Conservation (phyloP, 2,113 vertebrate species). For the Crotalus helleri region DNA sequence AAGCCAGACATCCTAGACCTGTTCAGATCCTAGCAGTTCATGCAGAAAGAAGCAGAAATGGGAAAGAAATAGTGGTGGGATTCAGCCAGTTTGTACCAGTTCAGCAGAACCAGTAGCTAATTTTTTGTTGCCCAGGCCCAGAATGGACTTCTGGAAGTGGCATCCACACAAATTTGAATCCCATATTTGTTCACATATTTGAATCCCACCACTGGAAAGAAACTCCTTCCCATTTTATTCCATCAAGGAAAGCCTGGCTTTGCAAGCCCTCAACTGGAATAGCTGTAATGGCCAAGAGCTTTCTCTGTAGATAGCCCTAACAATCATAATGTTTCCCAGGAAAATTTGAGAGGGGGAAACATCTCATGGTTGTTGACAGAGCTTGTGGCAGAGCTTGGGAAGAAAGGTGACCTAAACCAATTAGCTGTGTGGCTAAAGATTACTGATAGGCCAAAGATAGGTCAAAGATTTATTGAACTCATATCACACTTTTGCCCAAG, state of each 20-base stretch:
- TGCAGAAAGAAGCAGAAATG: neutral
- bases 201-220: neutral
- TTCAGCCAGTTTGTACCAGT: no score
- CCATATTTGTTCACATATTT: no score
- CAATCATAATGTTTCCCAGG: neutral
- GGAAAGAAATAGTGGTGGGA: neutral
- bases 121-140: no score
- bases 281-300: neutral
- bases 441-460: neutral
- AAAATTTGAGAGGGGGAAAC: neutral
- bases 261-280: neutral
- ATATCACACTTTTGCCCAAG: neutral
- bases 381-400: neutral
- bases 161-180: no score
- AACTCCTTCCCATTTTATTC: neutral
- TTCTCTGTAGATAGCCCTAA: neutral
- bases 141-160: no score
- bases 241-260: neutral
- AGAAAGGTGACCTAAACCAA: neutral
- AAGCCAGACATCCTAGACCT: neutral
- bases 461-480: neutral
- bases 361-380: neutral
- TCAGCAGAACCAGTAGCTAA: no score
- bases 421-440: neutral
- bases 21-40: neutral